Evolutionary conservation across 2,888 invertebrate species (phyloP), one percentile per base, ranked within the genome.

Genomic region (Serripes groenlandicus): DNA sequence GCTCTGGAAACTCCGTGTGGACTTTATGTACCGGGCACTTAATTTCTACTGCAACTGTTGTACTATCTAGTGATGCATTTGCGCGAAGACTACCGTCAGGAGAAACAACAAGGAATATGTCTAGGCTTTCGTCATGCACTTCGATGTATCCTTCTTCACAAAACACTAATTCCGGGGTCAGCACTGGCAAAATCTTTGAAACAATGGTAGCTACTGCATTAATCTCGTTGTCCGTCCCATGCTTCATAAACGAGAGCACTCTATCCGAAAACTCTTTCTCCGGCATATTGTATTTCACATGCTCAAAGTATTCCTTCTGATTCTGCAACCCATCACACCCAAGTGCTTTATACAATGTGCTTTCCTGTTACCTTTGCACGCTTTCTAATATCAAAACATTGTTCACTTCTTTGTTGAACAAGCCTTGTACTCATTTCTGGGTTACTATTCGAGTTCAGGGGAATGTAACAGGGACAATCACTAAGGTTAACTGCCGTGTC

Each of bases 41-140:
- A 26, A 69, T 49, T 34, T 80, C 85, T 11, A 85, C 69, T n/a
- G 75, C 85, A 5, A 70, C 30, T 42, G 30, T 58, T n/a, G 81
- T 75, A 2, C 52, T 28, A 11, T 34, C 34, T 18, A n/a, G n/a
- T n/a, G 23, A 18, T 21, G 18, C 18, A 42, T 42, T 23, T 32
- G 18, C 18, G 56, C 77, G 28, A n/a, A 86, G 26, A 28, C 69
- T 73, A 1, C 81, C 86, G 78, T 83, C 86, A 18, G 81, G 83
- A 7, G 86, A 86, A 0, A 86, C 78, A 11, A 86, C 72, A 78
- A 86, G 68, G 37, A 83, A 83, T 28, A 34, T 18, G 15, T 54
- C 26, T 18, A 49, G 37, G 23, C 64, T 42, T 58, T 56, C 56
- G 11, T 26, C 52, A n/a, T n/a, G n/a, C 3, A 34, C 23, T 11